A percentile compares a stretch with the other conserved stretches of the same genome.
These are phyloP conservation scores for Pegoplata infirma DNA, from an alignment of 2,888 invertebrate species.

Conservation along the genomic window DNA sequence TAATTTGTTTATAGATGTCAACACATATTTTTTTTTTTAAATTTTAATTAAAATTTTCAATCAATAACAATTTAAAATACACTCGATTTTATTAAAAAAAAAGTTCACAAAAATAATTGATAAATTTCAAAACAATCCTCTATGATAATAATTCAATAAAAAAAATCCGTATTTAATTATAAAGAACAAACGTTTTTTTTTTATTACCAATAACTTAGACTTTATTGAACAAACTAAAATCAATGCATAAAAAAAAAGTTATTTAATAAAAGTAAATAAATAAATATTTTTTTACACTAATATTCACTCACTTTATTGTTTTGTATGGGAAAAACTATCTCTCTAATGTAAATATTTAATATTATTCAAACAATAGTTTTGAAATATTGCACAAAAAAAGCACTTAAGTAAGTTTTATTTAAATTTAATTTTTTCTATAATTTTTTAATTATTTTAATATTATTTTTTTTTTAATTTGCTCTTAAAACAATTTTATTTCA, in stretches of 20 bases:
- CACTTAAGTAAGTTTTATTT: too few species aligned
- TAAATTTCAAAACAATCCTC: neutral
- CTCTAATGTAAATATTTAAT: neutral
- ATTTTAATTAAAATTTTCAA: neutral
- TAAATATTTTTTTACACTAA: neutral
- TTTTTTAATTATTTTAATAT: constrained; percentile 2
- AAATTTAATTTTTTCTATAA: neutral
- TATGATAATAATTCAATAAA: neutral
- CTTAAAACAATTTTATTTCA: neutral
- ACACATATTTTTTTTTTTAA: neutral
- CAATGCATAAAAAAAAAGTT: too few species aligned
- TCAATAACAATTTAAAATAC: too few species aligned
- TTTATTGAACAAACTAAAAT: neutral
- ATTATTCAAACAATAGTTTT: neutral
- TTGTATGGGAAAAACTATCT: neutral
- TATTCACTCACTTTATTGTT: neutral
- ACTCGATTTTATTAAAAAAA: neutral
- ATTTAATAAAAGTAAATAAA: neutral
- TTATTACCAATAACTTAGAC: neutral
- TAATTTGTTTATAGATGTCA: too few species aligned
- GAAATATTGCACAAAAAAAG: neutral
- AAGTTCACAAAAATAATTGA: neutral
- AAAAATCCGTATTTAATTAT: neutral
- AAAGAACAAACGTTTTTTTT: neutral
- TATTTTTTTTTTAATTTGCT: neutral